These are phyloP conservation scores for Pseudolaguvia tuberculata DNA, from an alignment of 2,113 vertebrate genomes.

Conservation along the genomic window DNA sequence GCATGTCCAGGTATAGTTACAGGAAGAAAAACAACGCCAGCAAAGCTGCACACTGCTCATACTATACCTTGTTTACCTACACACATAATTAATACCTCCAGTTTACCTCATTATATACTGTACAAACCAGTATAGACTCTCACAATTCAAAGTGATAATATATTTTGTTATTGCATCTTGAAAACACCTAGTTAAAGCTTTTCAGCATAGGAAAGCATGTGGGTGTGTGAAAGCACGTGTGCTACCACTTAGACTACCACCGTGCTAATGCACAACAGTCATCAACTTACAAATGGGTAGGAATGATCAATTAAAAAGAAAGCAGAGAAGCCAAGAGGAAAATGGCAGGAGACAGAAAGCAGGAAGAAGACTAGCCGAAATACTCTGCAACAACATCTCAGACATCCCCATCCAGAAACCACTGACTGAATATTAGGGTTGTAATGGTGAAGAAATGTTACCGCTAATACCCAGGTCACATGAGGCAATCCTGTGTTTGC, in stretches of 20 bases:
- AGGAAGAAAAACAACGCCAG: too few relatives aligned
- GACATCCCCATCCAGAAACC: too few relatives aligned
- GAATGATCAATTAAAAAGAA: not conserved
- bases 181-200: not conserved
- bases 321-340: not conserved
- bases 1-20: not conserved
- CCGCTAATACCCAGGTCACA: too few relatives aligned
- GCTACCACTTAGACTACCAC: not conserved
- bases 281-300: not conserved
- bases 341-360: not conserved
- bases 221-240: constrained; percentile 11
- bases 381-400: not conserved
- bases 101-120: not conserved
- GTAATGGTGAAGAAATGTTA: too few relatives aligned
- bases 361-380: constrained; percentile 1
- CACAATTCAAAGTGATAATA: not conserved
- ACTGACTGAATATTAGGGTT: too few relatives aligned
- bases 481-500: too few relatives aligned
- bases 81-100: constrained; percentile 2
- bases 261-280: not conserved
- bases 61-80: not conserved
- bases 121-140: not conserved
- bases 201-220: not conserved
- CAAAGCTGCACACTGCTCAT: too few relatives aligned
- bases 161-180: not conserved